Evolutionary conservation across 2,113 vertebrate genomes (phyloP).

Genomic region (Oryzias javanicus): DNA sequence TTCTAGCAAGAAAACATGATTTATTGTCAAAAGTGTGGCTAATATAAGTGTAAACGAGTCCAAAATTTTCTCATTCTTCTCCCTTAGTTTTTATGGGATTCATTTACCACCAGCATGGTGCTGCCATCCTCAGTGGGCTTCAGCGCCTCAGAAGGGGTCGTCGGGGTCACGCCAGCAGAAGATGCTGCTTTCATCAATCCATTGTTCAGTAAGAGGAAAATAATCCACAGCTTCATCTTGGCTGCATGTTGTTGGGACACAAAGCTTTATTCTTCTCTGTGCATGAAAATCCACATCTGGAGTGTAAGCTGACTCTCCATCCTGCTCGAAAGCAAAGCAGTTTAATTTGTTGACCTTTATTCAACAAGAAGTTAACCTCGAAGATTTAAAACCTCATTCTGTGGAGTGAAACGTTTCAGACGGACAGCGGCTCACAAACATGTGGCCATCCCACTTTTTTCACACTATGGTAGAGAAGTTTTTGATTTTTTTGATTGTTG

Average conservation of each 20-base stretch:
- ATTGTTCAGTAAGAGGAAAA: conserved; percentile 38
- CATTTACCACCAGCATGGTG: conserved; percentile 64
- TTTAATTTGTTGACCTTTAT: background rate
- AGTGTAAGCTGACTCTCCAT: background rate
- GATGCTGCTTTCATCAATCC: conserved; percentile 12
- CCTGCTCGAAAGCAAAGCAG: background rate
- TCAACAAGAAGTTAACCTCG: too few relatives aligned
- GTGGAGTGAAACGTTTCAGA: too few relatives aligned
- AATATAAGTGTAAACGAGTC: too few relatives aligned
- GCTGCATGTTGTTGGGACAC: conserved; percentile 21
- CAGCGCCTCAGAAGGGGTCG: conserved; percentile 22
- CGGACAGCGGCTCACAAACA: too few relatives aligned
- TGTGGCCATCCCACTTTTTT: too few relatives aligned
- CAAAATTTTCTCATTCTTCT: too few relatives aligned
- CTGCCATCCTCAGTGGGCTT: conserved; percentile 65
- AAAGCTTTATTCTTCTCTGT: conserved; percentile 4
- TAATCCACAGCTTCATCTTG: conserved; percentile 47
- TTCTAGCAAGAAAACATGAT: too few relatives aligned
- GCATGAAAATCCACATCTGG: background rate
- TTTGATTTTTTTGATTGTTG: too few relatives aligned
- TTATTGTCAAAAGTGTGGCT: too few relatives aligned
- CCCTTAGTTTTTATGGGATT: background rate
- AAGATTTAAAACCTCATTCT: too few relatives aligned
- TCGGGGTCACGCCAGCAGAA: conserved; percentile 4
- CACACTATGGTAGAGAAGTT: too few relatives aligned